Conservation (phyloP, 2,113 vertebrate species). For the Nothocercus julius region DNA sequence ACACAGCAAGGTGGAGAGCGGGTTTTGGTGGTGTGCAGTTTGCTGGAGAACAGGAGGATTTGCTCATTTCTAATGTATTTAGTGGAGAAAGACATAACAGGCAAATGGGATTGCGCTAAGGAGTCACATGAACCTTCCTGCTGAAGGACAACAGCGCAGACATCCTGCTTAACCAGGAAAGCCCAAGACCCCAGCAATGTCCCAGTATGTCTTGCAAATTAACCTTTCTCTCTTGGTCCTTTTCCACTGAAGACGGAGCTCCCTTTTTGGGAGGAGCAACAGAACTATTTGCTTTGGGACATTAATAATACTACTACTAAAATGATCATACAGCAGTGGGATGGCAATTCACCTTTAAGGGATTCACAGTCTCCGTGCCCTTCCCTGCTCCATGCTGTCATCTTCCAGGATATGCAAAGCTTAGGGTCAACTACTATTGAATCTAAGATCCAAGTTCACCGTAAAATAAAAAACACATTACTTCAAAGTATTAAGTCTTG, state of each 20-base stretch:
- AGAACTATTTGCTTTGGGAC: background rate
- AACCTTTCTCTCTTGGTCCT: background rate
- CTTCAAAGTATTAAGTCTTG: background rate
- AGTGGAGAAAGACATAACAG: background rate
- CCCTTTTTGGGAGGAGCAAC: background rate
- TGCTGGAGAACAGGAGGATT: background rate
- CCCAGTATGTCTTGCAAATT: background rate
- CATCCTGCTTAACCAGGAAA: background rate
- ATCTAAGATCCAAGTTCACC: background rate
- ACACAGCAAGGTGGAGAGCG: background rate
- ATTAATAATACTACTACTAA: background rate
- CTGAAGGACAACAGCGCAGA: background rate
- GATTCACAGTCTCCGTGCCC: background rate
- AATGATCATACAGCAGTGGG: background rate
- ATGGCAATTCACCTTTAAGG: background rate
- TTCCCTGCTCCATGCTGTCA: background rate
- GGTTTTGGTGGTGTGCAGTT: background rate
- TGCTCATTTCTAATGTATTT: background rate
- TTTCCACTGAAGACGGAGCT: background rate
- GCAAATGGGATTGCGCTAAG: background rate
- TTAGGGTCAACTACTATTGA: background rate
- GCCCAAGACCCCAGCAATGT: background rate
- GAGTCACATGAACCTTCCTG: background rate
- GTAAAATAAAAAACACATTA: background rate
- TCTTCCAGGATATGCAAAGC: background rate